Conservation (phyloP, 2,797 vertebrate species). For the Orestias chungarensis region DNA sequence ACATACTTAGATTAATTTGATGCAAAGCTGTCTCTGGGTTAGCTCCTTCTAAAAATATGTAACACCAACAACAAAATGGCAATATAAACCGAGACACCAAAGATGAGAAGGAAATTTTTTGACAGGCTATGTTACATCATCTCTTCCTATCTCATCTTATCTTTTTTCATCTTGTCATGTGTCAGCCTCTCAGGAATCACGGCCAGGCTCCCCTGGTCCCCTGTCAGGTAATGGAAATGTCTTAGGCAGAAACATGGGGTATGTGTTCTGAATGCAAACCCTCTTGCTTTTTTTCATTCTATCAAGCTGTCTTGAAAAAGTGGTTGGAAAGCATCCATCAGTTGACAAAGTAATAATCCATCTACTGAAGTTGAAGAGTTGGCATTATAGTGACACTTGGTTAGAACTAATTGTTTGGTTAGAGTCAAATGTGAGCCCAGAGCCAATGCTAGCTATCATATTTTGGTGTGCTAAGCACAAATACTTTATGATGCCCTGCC, state of each 20-base stretch:
- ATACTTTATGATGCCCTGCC: no score
- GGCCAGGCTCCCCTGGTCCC: constrained; percentile 36
- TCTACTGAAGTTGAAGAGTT: constrained; percentile 37
- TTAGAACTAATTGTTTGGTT: constrained; percentile 33
- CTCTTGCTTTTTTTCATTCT: constrained; percentile 34
- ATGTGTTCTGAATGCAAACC: constrained; percentile 60
- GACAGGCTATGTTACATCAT: constrained; percentile 45
- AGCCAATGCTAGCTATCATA: no score
- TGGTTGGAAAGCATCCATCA: constrained; percentile 40
- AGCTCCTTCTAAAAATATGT: not conserved
- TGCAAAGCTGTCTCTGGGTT: not conserved
- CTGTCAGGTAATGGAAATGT: constrained; percentile 67
- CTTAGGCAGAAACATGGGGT: constrained; percentile 50
- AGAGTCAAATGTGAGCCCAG: constrained; percentile 26
- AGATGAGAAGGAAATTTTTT: constrained; percentile 13
- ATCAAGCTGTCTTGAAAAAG: constrained; percentile 39
- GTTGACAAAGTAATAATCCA: constrained; percentile 39
- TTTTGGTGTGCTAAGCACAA: no score
- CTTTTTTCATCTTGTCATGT: constrained; percentile 40
- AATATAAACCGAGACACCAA: not conserved
- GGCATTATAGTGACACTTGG: constrained; percentile 47
- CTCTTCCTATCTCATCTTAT: constrained; percentile 44
- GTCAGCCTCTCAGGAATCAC: constrained; percentile 53
- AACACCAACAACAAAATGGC: not conserved
- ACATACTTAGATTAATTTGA: not conserved